Conservation (phyloP, 2,888 invertebrate species). For the Chydorus sphaericus region DNA sequence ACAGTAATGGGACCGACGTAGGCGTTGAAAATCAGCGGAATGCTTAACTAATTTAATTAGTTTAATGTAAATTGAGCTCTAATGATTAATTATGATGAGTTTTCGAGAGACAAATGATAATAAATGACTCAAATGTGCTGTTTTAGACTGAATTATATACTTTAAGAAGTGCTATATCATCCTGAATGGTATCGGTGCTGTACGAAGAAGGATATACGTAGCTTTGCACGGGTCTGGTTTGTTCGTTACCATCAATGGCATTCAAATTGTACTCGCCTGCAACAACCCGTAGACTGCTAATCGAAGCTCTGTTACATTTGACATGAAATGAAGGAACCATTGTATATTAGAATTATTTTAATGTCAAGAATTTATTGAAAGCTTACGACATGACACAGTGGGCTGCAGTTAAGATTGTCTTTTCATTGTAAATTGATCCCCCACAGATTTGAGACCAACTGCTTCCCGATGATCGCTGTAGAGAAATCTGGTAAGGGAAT, state of each 20-base stretch:
- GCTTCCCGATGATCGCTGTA: too few species aligned
- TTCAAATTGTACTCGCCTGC: not conserved
- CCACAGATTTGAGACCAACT: conserved; percentile 18
- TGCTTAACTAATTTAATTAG: not conserved
- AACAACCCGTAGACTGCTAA: not conserved
- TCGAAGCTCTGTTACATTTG: too few species aligned
- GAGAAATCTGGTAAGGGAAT: conserved; percentile 7
- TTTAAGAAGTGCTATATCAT: too few species aligned
- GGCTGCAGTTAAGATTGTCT: conserved; percentile 4
- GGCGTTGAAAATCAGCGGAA: conserved; percentile 35
- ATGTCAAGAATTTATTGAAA: too few species aligned
- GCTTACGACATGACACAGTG: conserved; percentile 10
- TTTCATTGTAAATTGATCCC: conserved; percentile 9
- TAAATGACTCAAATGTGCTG: too few species aligned
- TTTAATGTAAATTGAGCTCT: too few species aligned
- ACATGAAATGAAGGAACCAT: too few species aligned
- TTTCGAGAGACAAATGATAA: not conserved
- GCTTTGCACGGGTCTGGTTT: not conserved
- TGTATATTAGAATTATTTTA: too few species aligned
- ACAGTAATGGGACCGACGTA: conserved; percentile 38
- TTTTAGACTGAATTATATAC: too few species aligned
- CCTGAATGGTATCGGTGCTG: too few species aligned
- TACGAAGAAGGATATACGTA: too few species aligned
- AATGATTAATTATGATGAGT: not conserved
- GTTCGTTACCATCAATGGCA: not conserved